Percentiles rank a stretch among this genome's conserved stretches.
Evolutionary conservation across 2,888 invertebrate genomes (phyloP).

Genomic region (Silvanus unidentatus): DNA sequence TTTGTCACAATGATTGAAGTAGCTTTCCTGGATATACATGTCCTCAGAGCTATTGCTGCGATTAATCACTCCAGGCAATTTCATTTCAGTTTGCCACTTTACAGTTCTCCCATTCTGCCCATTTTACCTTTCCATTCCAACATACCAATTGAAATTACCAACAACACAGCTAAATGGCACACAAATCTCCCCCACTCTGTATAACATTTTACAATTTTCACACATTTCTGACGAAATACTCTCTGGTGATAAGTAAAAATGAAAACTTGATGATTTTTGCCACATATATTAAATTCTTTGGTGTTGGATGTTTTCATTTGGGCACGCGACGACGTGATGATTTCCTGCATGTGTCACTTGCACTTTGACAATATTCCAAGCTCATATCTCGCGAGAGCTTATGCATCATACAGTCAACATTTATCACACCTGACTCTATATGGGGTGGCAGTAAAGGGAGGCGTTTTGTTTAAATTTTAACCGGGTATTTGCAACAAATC

Average conservation of each 20-base stretch:
- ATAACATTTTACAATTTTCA: too few relatives aligned
- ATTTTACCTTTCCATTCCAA: neutral
- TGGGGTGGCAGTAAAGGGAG: neutral
- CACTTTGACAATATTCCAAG: slow-evolving; percentile 11
- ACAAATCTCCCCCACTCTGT: too few relatives aligned
- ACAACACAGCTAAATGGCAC: too few relatives aligned
- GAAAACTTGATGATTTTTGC: too few relatives aligned
- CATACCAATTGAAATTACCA: too few relatives aligned
- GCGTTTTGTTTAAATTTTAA: too few relatives aligned
- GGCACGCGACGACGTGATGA: slow-evolving; percentile 14
- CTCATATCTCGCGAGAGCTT: slow-evolving; percentile 3
- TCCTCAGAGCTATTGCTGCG: slow-evolving; percentile 43
- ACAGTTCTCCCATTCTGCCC: slow-evolving; percentile 3
- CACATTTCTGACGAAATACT: too few relatives aligned
- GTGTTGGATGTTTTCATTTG: slow-evolving; percentile 14
- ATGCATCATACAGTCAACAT: neutral
- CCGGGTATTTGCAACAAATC: too few relatives aligned
- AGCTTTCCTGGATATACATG: slow-evolving; percentile 43
- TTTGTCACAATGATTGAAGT: slow-evolving; percentile 45
- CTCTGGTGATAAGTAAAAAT: too few relatives aligned
- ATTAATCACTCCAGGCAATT: slow-evolving; percentile 43
- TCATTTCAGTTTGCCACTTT: slow-evolving; percentile 37
- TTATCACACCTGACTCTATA: neutral
- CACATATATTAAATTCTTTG: slow-evolving; percentile 10
- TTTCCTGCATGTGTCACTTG: slow-evolving; percentile 17